Conservation (phyloP, 2,113 vertebrate species). For the Symphodus melops region DNA sequence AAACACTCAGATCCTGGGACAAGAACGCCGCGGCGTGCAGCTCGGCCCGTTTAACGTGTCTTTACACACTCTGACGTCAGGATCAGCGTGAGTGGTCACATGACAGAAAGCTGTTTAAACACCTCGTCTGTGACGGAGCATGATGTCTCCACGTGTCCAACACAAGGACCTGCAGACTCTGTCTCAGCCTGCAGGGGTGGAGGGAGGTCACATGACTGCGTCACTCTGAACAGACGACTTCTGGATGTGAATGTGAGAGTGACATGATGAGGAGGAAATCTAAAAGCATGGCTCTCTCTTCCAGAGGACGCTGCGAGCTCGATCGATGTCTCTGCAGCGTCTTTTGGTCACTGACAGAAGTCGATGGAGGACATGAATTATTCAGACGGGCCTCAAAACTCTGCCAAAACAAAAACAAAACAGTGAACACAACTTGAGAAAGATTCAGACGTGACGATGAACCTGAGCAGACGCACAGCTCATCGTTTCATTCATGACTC, state of each 20-base stretch:
- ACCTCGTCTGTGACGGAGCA: too few relatives aligned
- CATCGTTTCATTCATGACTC: neutral
- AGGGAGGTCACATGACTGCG: neutral
- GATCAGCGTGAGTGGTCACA: too few relatives aligned
- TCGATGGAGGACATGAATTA: constrained; percentile 34
- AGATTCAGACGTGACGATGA: neutral
- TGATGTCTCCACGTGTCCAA: too few relatives aligned
- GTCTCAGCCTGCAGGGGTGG: too few relatives aligned
- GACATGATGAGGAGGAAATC: too few relatives aligned
- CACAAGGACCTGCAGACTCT: too few relatives aligned
- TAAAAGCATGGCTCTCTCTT: too few relatives aligned
- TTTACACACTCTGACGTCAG: too few relatives aligned
- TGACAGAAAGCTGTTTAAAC: too few relatives aligned
- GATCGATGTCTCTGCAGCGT: constrained; percentile 8
- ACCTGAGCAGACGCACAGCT: neutral
- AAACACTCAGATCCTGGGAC: neutral
- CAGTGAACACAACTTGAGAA: neutral
- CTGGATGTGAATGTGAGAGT: neutral
- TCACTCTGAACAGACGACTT: neutral
- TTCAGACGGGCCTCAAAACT: constrained; percentile 14
- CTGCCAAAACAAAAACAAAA: constrained; percentile 15
- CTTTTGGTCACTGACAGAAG: constrained; percentile 7
- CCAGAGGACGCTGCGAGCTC: too few relatives aligned
- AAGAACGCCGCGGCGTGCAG: neutral
- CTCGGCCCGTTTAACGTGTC: neutral